Percentiles rank a stretch among this genome's conserved stretches.
These are phyloP conservation scores for Vespertilio murinus DNA, from an alignment of 2,797 vertebrate species.

Conservation along the genomic window DNA sequence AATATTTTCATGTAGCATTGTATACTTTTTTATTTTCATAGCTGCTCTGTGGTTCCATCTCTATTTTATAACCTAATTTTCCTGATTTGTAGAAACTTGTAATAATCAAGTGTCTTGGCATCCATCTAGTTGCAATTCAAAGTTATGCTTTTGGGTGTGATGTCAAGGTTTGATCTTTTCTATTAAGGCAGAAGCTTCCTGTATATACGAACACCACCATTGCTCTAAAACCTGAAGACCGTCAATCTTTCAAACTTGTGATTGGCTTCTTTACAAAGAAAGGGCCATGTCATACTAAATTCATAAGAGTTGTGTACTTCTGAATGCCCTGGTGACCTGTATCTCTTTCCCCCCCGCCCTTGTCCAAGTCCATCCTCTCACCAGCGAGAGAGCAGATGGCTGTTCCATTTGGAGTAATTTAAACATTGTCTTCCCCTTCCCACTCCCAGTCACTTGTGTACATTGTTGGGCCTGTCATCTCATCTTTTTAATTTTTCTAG, in stretches of 20 bases:
- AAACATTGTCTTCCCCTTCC: neutral
- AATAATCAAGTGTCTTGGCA: neutral
- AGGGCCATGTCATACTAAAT: neutral
- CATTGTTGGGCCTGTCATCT: neutral
- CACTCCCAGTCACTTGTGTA: neutral
- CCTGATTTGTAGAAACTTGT: neutral
- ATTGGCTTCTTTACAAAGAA: neutral
- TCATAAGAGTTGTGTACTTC: neutral
- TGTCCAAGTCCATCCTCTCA: neutral
- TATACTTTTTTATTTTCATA: neutral
- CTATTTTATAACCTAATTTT: neutral
- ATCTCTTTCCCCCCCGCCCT: neutral
- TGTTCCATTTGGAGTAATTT: neutral
- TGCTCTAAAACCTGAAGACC: neutral
- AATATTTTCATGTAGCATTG: neutral
- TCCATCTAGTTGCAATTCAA: neutral
- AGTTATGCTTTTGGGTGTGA: neutral
- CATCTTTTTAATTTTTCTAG: neutral
- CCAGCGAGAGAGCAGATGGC: neutral
- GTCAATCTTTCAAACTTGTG: neutral
- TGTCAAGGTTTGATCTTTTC: neutral
- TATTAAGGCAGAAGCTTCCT: neutral
- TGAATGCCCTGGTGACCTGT: neutral
- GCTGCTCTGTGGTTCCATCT: neutral
- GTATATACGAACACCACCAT: neutral